Conservation (phyloP, 2,113 vertebrate genomes). For the Sinocyclocheilus grahami region DNA sequence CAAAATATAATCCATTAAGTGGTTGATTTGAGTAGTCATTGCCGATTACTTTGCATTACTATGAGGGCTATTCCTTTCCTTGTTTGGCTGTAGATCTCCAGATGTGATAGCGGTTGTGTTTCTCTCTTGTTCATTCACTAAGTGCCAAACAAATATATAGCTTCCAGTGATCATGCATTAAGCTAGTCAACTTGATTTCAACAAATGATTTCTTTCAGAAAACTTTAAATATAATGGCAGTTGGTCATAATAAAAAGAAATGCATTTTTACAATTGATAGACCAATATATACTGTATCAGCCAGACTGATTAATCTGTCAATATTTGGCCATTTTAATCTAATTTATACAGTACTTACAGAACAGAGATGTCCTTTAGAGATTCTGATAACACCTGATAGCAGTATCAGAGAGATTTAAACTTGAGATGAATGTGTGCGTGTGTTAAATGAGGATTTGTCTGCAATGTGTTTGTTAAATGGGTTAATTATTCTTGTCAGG, state of each 20-base stretch:
- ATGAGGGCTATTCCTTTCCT: not conserved
- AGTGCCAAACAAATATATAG: not conserved
- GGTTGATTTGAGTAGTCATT: not conserved
- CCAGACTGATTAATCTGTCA: not conserved
- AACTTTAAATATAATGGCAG: not conserved
- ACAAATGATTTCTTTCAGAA: not conserved
- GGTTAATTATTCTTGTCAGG: not conserved
- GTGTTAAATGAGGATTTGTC: not conserved
- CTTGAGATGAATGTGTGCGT: not conserved
- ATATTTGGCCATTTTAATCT: not conserved
- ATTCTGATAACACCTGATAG: not conserved
- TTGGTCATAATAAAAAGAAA: not conserved
- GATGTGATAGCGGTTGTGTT: not conserved
- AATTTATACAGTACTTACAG: not conserved
- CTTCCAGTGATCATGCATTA: not conserved
- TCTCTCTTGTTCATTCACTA: not conserved
- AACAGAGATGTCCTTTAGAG: not conserved
- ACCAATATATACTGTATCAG: not conserved
- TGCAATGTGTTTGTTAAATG: not conserved
- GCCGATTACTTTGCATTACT: not conserved
- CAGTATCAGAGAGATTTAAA: not conserved
- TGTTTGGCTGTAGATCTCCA: not conserved
- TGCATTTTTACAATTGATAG: not conserved
- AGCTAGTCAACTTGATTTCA: not conserved
- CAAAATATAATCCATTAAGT: constrained; percentile 23